Base-by-base conservation (phyloP, 2,888 invertebrate genomes). In the Drosophila tanythrix region DNA sequence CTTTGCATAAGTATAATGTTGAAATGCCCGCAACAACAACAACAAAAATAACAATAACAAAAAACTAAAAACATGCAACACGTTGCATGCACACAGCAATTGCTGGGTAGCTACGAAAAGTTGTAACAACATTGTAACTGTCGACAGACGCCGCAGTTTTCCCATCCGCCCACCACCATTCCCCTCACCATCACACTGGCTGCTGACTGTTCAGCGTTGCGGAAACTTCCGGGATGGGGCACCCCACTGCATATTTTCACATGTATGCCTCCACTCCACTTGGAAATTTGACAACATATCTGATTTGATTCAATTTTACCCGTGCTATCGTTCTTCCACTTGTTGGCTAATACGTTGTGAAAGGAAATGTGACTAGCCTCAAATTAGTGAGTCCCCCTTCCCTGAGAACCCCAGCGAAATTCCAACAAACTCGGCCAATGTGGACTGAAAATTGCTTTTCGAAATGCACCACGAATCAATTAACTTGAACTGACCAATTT, bases 1-100 rank as follows among this genome's bases (percentile, higher is more conserved):
- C 55, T 89, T 86, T 86, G 85, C 85, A 86, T 86, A 86, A 86
- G 79, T 84, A 89, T 79, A 56, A 69, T 84, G 88, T 82, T 64
- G 82, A 67, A 81, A 84, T 73, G 67, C 50, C 56, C 33, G 66
- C 48, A 62, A 56, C 27, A 73, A 68, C 21, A 60, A 58, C 10
- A 64, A 48, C 36, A 61, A 64, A 8, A 21, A 21, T 21, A 21
- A 21, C 21, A 21, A 21, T 21, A 21, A 21, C 21, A n/a, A 51
- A 13, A 62, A 25, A 60, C 52, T 27, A 52, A 63, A 46, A 46
- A 25, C 85, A 89, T 89, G 89, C 88, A 85, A 85, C 89, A 85
- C 85, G 88, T 85, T 85, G 85, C 85, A 85, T 85, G 84, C 82
- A 63, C 74, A 68, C 65, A 63, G 61, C 74, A 71, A 77, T 70